Evolutionary conservation across 2,113 vertebrate species (phyloP), one percentile per base, ranked within the genome.

Genomic region (Salminus brasiliensis): DNA sequence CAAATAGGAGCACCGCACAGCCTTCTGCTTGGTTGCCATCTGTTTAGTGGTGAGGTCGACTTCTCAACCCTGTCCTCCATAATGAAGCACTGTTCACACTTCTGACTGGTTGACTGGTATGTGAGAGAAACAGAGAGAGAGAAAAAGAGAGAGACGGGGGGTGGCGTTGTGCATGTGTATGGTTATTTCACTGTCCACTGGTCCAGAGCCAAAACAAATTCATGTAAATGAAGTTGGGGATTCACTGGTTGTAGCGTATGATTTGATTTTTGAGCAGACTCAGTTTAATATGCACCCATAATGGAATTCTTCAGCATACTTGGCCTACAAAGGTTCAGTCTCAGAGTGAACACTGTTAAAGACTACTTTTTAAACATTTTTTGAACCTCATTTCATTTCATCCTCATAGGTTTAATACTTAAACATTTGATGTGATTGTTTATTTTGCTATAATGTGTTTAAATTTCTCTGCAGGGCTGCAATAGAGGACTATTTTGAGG

Each of bases 211-310:
- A 75, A 79, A 68, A 65, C 27, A 79, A 72, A 67, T 75, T 43
- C 68, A 79, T 75, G 55, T 57, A 71, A 83, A 83, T 63, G 34
- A 75, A 30, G 47, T 32, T 8, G 57, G 49, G 23, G 53, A 83
- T 72, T 71, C 39, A 55, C 69, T 72, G 72, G 23, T 69, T 79
- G 67, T 55, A 47, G 57, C 27, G 25, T 27, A 70, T 62, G 27
- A 79, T 30, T 69, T 36, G n/a, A 53, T 78, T 47, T 76, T 63
- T 45, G 0, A n/a, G 5, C 3, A 68, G 10, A 65, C 60, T 23
- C 5, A n/a, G 41, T 76, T n/a, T 43, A 77, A 77, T 39, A 67
- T 34, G 29, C 32, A 36, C 13, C 45, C 25, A 30, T 25, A 60
- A 65, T 52, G 30, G 23, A 53, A 75, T 66, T 60, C 32, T 57